Percentiles rank a stretch among this genome's conserved stretches.
These are phyloP conservation scores for Trachelus troglodyta DNA, from an alignment of 2,888 invertebrate species.

Conservation along the genomic window DNA sequence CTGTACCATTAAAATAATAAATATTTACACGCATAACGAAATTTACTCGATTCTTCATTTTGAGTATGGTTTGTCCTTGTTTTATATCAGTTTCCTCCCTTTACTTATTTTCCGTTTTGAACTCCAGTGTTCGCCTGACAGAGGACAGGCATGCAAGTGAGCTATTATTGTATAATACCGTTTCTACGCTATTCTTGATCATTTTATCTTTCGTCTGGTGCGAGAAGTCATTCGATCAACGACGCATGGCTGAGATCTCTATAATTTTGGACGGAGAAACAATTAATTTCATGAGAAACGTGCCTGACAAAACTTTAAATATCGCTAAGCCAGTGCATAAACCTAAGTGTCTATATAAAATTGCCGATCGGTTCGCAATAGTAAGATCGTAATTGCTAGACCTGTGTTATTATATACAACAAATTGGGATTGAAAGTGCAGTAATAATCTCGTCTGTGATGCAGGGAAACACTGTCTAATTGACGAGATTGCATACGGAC, in stretches of 20 bases:
- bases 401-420: slow-evolving; percentile 47
- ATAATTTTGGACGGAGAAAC: not conserved
- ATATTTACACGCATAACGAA: slow-evolving; percentile 45
- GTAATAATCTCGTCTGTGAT: slow-evolving; percentile 25
- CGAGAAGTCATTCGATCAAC: not conserved
- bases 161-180: not conserved
- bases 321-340: not conserved
- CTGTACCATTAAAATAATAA: slow-evolving; percentile 21
- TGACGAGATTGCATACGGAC: slow-evolving; percentile 59
- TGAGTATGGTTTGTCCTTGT: not conserved
- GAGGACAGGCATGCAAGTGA: not conserved
- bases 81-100: not conserved
- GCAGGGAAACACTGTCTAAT: not conserved
- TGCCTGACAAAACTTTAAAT: not conserved
- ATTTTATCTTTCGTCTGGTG: not conserved
- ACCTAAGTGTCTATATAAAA: not conserved
- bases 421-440: slow-evolving; percentile 40
- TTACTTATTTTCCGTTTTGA: not conserved
- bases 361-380: not conserved
- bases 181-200: not conserved
- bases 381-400: not conserved
- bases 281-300: not conserved
- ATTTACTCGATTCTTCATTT: slow-evolving; percentile 20
- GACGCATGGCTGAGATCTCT: not conserved
- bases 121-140: not conserved